Evolutionary conservation across 2,797 vertebrate genomes (phyloP).

Genomic region (Sebastes ruberrimus): DNA sequence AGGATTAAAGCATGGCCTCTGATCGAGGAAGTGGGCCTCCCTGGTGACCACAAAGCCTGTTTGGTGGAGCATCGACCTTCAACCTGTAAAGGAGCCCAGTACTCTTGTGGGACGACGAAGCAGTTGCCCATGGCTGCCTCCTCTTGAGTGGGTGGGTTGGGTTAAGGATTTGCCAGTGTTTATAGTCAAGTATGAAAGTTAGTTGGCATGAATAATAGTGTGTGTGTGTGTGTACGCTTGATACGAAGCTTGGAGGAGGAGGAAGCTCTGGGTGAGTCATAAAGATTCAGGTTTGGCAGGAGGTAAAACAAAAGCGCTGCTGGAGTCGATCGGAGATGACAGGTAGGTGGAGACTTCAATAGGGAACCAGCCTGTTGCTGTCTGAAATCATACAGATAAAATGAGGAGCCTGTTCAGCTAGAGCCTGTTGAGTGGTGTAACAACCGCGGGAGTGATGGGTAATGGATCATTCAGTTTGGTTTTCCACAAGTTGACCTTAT

Average conservation of each 20-base stretch:
- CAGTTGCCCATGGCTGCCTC: constrained; percentile 58
- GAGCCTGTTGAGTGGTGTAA: constrained; percentile 36
- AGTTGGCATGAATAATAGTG: constrained; percentile 60
- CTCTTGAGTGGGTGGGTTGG: constrained; percentile 52
- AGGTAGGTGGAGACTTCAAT: constrained; percentile 53
- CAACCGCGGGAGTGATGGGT: constrained; percentile 14
- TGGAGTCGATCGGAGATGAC: constrained; percentile 57
- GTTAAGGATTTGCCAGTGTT: constrained; percentile 54
- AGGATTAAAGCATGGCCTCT: constrained; percentile 33
- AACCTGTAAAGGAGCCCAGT: constrained; percentile 63
- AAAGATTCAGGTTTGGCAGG: constrained; percentile 68
- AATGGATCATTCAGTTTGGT: constrained; percentile 37
- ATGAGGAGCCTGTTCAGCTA: constrained; percentile 11
- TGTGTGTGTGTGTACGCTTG: constrained; percentile 7
- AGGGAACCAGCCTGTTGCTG: constrained; percentile 48
- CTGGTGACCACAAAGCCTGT: constrained; percentile 67
- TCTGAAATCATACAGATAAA: constrained; percentile 56
- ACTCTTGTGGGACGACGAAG: constrained; percentile 45
- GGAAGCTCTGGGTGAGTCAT: constrained; percentile 62
- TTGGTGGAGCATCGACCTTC: constrained; percentile 64
- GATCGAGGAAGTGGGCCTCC: constrained; percentile 49
- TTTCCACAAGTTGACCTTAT: constrained; percentile 47
- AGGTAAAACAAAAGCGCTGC: constrained; percentile 58
- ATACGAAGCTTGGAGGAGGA: constrained; percentile 33
- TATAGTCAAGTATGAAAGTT: constrained; percentile 46